Conservation (phyloP, 64 coral and sea anemone species). For the Dendronephthya gigantea region DNA sequence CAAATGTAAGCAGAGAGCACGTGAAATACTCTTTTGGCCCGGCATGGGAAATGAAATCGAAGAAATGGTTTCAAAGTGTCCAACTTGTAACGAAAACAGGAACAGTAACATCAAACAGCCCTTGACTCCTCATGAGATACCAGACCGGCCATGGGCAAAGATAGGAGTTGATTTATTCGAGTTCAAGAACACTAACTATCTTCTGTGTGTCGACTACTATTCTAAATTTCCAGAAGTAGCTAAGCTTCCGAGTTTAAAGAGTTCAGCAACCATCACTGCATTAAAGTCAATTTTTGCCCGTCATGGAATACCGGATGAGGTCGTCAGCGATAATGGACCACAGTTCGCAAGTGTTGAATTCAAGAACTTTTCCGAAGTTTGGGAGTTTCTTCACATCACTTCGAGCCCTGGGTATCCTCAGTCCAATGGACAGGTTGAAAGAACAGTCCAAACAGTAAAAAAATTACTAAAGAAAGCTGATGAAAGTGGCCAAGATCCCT, state of each 20-base stretch:
- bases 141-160: constrained; percentile 3
- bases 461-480: neutral
- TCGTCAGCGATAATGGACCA: constrained; percentile 30
- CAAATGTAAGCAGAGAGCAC: constrained; percentile 33
- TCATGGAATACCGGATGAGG: constrained; percentile 34
- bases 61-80: constrained; percentile 34
- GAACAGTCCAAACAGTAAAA: neutral
- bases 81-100: constrained; percentile 28
- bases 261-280: constrained; percentile 20
- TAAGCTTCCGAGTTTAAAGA: constrained; percentile 22
- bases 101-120: constrained; percentile 13
- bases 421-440: neutral
- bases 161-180: neutral
- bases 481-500: neutral
- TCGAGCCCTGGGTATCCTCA: neutral
- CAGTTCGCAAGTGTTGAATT: constrained; percentile 12
- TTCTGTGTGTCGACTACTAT: neutral
- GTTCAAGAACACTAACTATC: neutral
- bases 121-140: neutral
- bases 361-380: neutral
- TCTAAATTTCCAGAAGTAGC: neutral
- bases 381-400: neutral
- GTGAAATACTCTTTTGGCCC: constrained; percentile 27
- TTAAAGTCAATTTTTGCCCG: constrained; percentile 40
- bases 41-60: constrained; percentile 28